Evolutionary conservation across 2,888 invertebrate genomes (phyloP), one percentile per base, ranked within the genome.

Genomic region (Macropis europaea): DNA sequence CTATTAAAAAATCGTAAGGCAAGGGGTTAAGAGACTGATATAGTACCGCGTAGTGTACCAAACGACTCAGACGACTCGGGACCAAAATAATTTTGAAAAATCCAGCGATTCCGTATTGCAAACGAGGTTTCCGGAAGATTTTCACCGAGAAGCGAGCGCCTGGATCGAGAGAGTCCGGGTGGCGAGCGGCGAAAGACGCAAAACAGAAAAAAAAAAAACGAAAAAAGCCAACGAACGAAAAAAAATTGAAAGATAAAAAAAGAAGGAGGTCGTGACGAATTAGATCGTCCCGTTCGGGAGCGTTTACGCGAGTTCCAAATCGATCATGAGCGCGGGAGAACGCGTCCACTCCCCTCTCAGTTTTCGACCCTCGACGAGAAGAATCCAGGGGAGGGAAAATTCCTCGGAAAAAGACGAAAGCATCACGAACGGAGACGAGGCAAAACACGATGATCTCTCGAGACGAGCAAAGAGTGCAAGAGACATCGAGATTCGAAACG

Each of bases 381-480:
- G n/a, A n/a, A n/a, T 52, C 36, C 13, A 52, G 28, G 13, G 9
- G 28, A 17, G 54, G n/a, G 40, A 28, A 15, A 13, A 28, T 42
- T 19, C 42, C 42, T 54, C 30, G 19, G n/a, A n/a, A n/a, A n/a
- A n/a, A n/a, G n/a, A n/a, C n/a, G n/a, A n/a, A n/a, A n/a, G n/a
- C n/a, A n/a, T n/a, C n/a, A n/a, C n/a, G n/a, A n/a, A n/a, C n/a
- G n/a, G n/a, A n/a, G n/a, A 30, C 53, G 26, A 30, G 52, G 13
- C 4, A 42, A 19, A 22, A 15, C 26, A 15, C 11, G 50, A 60
- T 22, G 60, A 69, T 57, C 47, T 26, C 17, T 32, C 24, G 42
- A 69, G 57, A 48, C 47, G 66, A 43, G 68, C 56, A 56, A 66
- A 66, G 68, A 63, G 66, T 66, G 53, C 43, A 32, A 67, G 68